These are phyloP conservation scores for Lamprotornis superbus DNA, from an alignment of 2,113 vertebrate species.

Conservation along the genomic window DNA sequence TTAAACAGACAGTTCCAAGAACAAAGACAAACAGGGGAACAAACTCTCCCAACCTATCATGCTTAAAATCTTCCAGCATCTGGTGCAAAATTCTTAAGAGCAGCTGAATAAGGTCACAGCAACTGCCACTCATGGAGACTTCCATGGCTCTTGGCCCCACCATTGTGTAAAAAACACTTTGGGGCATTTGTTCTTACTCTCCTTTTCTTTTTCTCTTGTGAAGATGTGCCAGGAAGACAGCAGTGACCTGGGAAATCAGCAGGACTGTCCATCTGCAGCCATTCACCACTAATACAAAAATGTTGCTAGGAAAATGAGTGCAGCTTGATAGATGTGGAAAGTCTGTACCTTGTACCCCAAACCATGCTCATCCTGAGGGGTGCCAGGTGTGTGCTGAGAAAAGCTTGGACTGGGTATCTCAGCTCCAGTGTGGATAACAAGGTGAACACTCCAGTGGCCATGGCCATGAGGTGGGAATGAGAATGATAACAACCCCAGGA, in stretches of 20 bases:
- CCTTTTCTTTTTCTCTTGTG: neutral
- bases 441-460: fast-evolving
- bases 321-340: neutral
- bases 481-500: neutral
- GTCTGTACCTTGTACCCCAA: neutral
- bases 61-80: neutral
- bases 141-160: neutral
- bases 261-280: neutral
- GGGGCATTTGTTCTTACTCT: neutral
- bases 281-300: neutral
- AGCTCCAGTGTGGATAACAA: too few species aligned
- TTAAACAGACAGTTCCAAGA: neutral
- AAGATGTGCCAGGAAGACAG: neutral
- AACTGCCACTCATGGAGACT: neutral
- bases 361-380: fast-evolving
- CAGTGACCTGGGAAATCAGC: neutral
- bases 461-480: fast-evolving
- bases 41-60: neutral
- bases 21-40: neutral
- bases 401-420: neutral
- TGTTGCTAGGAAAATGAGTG: neutral
- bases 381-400: neutral
- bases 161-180: neutral
- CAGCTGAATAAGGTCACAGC: neutral
- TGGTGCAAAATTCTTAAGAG: neutral